phyloP scores from a whole-genome alignment of 2,888 invertebrate species.

The Cremastinae sp. region DNA sequence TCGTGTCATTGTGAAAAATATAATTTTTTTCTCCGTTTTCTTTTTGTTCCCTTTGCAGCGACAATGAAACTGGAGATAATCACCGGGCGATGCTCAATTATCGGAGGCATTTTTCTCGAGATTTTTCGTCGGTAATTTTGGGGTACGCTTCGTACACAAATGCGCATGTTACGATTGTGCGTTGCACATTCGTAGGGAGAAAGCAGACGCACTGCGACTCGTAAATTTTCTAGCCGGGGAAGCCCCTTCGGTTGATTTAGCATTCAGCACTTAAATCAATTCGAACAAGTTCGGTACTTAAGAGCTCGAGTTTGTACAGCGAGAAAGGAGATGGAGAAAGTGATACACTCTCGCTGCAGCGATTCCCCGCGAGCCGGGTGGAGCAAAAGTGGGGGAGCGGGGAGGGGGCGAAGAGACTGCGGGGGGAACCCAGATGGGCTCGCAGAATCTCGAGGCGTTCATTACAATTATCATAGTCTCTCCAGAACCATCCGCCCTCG shows the following conservation, averaged over 20 bases:
- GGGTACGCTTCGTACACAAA: constrained; percentile 38
- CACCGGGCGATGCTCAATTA: constrained; percentile 46
- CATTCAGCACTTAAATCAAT: constrained; percentile 80
- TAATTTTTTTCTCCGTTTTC: background rate
- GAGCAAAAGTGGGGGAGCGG: constrained; percentile 58
- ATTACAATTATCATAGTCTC: constrained; percentile 79
- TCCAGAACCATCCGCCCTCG: constrained; percentile 71
- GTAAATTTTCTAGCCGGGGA: constrained; percentile 73
- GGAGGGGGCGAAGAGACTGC: constrained; percentile 43
- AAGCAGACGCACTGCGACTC: constrained; percentile 64
- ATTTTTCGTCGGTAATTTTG: constrained; percentile 37
- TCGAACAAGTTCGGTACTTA: constrained; percentile 80
- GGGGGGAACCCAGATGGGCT: constrained; percentile 78
- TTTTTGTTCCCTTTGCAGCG: background rate
- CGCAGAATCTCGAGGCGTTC: constrained; percentile 78
- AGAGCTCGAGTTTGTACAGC: constrained; percentile 77
- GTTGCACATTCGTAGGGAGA: constrained; percentile 1
- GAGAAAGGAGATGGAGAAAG: constrained; percentile 54
- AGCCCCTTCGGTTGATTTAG: constrained; percentile 79
- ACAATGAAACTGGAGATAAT: constrained; percentile 18
- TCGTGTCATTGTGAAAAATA: background rate
- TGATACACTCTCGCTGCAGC: constrained; percentile 43
- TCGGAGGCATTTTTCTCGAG: constrained; percentile 49
- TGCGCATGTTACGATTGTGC: constrained; percentile 12
- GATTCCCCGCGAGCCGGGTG: constrained; percentile 48